Base-by-base conservation (phyloP, 2,113 vertebrate genomes). In the Kobus ellipsiprymnus region DNA sequence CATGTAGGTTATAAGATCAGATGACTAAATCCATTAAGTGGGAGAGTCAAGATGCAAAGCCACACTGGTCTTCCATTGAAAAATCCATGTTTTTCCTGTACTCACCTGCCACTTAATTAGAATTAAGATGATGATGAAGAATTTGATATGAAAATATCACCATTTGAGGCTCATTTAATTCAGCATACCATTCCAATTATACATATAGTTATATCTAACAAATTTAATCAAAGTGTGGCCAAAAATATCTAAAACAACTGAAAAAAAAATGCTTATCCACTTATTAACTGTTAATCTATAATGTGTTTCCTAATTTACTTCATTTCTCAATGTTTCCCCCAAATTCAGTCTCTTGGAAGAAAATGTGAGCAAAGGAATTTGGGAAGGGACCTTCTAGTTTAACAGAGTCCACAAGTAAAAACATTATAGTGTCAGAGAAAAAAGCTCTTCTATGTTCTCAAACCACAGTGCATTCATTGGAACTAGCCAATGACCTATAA, bases 61-160 rank as follows among this genome's bases (percentile, higher is more conserved):
- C 14, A 46, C 19, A 55, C 40, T 9, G 15, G 6, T 77, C 13
- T 83, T 87, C 27, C 14, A 62, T 71, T 85, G 25, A 46, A 84
- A 90, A 27, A 87, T 3, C 11, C 14, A 30, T 48, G 14, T 83
- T 90, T n/a, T 55, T 46, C 55, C 6, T 64, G 23, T 2, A 52
- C 15, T 46, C 21, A 59, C 46, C 30, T 91, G 15, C 16, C 23
- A 50, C 30, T 59, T 30, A 64, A 84, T 40, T 90, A 86, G n/a
- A 94, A 93, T 96, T 74, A 64, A 85, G 30, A 77, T 17, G 9
- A 82, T 96, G 92, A 93, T 64, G 12, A 94, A 84, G 11, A 94
- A 87, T 30, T 88, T 71, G 3, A 64, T 92, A 88, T 25, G 23
- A 92, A 92, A 95, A 57, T 78, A 81, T 81, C 50, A 86, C 57